phyloP scores from a whole-genome alignment of 2,888 invertebrate species.

The Oscheius sp. region DNA sequence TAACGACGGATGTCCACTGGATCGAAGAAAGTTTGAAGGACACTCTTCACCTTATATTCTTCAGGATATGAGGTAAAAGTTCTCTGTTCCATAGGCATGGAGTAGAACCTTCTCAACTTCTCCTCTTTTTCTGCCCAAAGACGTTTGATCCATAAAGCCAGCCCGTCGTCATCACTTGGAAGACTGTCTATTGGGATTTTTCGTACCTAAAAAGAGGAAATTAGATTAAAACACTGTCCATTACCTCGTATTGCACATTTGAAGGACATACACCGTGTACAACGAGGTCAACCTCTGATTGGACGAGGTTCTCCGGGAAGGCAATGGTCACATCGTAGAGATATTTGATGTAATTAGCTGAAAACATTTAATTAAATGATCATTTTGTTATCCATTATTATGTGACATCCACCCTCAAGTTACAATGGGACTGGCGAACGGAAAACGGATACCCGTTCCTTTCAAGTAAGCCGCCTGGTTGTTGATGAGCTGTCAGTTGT shows the following conservation, averaged over 20 bases:
- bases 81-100: conserved; percentile 41
- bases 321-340: conserved; percentile 87
- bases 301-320: conserved; percentile 82
- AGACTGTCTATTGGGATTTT: conserved; percentile 64
- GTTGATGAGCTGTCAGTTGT: conserved; percentile 32
- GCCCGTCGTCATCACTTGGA: conserved; percentile 68
- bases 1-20: background rate
- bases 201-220: conserved; percentile 42
- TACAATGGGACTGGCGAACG: conserved; percentile 27
- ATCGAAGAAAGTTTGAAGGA: too few species aligned
- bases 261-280: conserved; percentile 81
- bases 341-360: conserved; percentile 80
- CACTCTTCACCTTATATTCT: conserved; percentile 14
- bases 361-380: conserved; percentile 22
- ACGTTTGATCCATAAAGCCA: conserved; percentile 73
- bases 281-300: conserved; percentile 82
- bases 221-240: background rate
- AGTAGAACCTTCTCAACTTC: conserved; percentile 63
- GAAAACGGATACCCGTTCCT: conserved; percentile 28
- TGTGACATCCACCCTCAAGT: conserved; percentile 32
- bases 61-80: conserved; percentile 42
- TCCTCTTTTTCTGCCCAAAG: conserved; percentile 75
- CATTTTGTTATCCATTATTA: conserved; percentile 9
- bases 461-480: conserved; percentile 26
- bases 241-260: conserved; percentile 83